Percentiles rank a stretch among this genome's conserved stretches.
phyloP scores from a whole-genome alignment of 2,797 vertebrate genomes.

The Masticophis lateralis region DNA sequence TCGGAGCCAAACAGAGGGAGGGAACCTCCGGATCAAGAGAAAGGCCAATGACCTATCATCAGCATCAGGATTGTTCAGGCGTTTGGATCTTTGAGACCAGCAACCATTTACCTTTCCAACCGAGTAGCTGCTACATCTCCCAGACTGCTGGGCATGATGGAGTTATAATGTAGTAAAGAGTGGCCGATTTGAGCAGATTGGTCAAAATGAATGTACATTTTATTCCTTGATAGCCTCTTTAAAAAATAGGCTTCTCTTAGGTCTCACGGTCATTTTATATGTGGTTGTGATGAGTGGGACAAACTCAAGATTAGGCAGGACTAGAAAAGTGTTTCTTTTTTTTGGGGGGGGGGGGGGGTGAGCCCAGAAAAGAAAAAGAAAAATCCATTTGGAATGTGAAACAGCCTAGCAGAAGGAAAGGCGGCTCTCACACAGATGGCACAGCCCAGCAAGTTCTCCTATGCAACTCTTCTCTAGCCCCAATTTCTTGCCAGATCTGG shows the following conservation, averaged over 20 bases:
- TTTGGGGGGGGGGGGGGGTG: rapidly evolving
- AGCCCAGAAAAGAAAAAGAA: background rate
- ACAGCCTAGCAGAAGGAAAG: background rate
- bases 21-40: background rate
- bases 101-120: background rate
- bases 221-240: background rate
- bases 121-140: background rate
- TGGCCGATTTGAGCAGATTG: background rate
- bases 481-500: background rate
- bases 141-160: background rate
- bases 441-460: background rate
- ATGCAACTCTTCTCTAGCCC: background rate
- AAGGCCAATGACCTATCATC: background rate
- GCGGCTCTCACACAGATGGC: background rate
- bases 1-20: background rate
- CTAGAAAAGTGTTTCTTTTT: background rate
- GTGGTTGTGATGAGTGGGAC: background rate
- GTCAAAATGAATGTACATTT: background rate
- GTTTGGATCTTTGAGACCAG: background rate
- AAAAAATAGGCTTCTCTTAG: background rate
- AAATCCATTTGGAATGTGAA: background rate
- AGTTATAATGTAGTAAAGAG: background rate
- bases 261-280: background rate
- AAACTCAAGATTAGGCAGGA: background rate
- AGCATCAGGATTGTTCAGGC: background rate